Percentiles rank a stretch among this genome's conserved stretches.
These are phyloP conservation scores for Sebastes paucispinis DNA, from an alignment of 2,797 vertebrate genomes.

Conservation along the genomic window DNA sequence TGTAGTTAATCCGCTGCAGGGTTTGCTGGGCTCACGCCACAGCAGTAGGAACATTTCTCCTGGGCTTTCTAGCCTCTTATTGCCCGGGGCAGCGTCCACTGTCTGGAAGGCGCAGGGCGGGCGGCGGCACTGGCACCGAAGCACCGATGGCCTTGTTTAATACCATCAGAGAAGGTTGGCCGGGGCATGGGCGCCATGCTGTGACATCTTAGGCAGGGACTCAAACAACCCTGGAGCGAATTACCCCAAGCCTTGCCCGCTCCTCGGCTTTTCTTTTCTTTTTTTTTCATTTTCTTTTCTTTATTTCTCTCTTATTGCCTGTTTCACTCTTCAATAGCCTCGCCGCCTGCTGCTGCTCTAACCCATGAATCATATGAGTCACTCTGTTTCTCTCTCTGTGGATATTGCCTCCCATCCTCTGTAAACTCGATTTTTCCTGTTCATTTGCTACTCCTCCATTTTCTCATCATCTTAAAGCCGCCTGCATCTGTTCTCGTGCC, in stretches of 20 bases:
- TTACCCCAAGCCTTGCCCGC: constrained; percentile 26
- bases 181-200: constrained; percentile 44
- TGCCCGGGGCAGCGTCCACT: constrained; percentile 37
- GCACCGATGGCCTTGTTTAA: constrained; percentile 63
- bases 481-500: neutral
- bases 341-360: constrained; percentile 40
- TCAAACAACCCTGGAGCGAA: constrained; percentile 58
- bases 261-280: constrained; percentile 10
- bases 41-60: constrained; percentile 43
- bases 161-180: constrained; percentile 62
- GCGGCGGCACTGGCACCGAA: constrained; percentile 35
- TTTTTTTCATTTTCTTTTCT: constrained; percentile 26
- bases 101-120: constrained; percentile 37
- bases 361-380: constrained; percentile 58
- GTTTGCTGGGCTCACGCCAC: constrained; percentile 39
- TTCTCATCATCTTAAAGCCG: constrained; percentile 18
- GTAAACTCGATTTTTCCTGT: constrained; percentile 27
- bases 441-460: constrained; percentile 37
- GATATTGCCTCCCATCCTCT: constrained; percentile 14
- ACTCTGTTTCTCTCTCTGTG: constrained; percentile 34
- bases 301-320: constrained; percentile 52
- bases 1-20: constrained; percentile 64
- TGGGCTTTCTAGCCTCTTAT: constrained; percentile 35
- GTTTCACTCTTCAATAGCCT: constrained; percentile 52
- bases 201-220: constrained; percentile 58